phyloP scores from a whole-genome alignment of 2,888 invertebrate genomes.

The Bombyx huttoni region DNA sequence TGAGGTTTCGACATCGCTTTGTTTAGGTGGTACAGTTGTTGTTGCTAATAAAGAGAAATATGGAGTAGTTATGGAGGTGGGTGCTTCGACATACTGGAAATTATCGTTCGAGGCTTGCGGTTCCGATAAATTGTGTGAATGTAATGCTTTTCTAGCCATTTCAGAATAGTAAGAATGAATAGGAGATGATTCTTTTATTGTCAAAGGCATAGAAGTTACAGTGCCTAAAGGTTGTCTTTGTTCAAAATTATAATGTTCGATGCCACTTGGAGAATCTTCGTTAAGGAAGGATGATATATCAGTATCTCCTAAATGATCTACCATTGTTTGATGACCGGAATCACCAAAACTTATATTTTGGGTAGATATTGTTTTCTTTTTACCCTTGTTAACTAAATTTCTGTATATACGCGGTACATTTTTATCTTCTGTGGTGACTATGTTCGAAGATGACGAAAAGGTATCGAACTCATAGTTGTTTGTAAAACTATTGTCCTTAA shows the following conservation, averaged over 20 bases:
- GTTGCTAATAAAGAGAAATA: slow-evolving; percentile 21
- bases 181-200: slow-evolving; percentile 44
- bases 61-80: slow-evolving; percentile 26
- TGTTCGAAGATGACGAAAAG: slow-evolving; percentile 45
- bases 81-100: slow-evolving; percentile 47
- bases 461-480: slow-evolving; percentile 50
- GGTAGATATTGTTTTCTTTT: slow-evolving; percentile 56
- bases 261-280: slow-evolving; percentile 27
- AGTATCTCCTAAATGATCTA: slow-evolving; percentile 44
- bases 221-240: slow-evolving; percentile 22
- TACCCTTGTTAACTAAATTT: slow-evolving; percentile 32
- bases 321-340: slow-evolving; percentile 42
- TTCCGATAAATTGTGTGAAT: slow-evolving; percentile 31
- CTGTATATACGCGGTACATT: too few species aligned
- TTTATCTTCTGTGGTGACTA: slow-evolving; percentile 32
- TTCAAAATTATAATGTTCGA: slow-evolving; percentile 31
- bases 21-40: slow-evolving; percentile 15
- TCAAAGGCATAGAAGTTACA: slow-evolving; percentile 33
- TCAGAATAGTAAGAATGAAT: slow-evolving; percentile 46
- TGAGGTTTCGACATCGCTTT: slow-evolving; percentile 18
- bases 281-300: slow-evolving; percentile 22
- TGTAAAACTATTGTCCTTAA: slow-evolving; percentile 34
- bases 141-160: slow-evolving; percentile 46
- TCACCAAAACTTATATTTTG: slow-evolving; percentile 59
- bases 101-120: slow-evolving; percentile 55